A percentile compares a stretch with the other conserved stretches of the same genome.
These are phyloP conservation scores for Sebastes jordani DNA, from an alignment of 2,797 vertebrate species.

Conservation along the genomic window DNA sequence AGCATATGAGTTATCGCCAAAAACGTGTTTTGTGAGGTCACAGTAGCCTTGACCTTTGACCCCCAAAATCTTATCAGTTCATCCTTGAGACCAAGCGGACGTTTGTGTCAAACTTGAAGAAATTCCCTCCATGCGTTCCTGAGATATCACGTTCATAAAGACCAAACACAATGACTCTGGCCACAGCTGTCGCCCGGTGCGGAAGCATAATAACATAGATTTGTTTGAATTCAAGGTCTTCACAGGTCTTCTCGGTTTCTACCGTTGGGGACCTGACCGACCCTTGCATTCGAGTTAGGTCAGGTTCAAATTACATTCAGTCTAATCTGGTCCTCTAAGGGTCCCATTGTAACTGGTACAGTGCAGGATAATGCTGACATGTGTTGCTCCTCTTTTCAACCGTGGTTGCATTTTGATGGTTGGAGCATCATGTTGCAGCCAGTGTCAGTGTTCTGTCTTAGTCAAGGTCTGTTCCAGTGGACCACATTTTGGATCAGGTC, in stretches of 20 bases:
- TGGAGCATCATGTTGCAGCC: background rate
- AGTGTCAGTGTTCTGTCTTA: background rate
- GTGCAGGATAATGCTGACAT: too few relatives aligned
- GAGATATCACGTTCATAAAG: too few relatives aligned
- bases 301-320: background rate
- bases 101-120: background rate
- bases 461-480: background rate
- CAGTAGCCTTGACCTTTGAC: too few relatives aligned
- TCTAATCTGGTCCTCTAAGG: background rate
- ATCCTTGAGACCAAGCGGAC: accelerated
- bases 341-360: background rate
- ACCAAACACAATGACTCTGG: too few relatives aligned
- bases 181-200: too few relatives aligned
- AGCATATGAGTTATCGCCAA: too few relatives aligned
- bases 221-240: background rate
- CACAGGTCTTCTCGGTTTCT: background rate
- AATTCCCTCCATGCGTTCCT: too few relatives aligned
- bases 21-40: too few relatives aligned
- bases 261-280: background rate
- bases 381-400: background rate
- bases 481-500: background rate
- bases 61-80: too few relatives aligned
- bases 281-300: background rate
- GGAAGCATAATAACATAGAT: background rate
- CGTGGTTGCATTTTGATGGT: background rate